Base-by-base conservation (phyloP, 2,888 invertebrate species). In the Hemistola chrysoprasaria region DNA sequence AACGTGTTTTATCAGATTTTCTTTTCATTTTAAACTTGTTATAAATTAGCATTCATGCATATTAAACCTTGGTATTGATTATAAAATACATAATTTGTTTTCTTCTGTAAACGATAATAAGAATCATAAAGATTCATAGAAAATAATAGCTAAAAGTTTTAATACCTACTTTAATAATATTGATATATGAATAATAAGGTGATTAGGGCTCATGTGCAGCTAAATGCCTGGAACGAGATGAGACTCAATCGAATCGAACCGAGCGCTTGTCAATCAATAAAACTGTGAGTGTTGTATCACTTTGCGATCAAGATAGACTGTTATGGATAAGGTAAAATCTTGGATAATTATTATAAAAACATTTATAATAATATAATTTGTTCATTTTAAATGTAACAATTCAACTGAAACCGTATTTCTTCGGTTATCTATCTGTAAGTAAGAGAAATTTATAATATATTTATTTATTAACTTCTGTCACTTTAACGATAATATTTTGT, bases 211-310 rank as follows among this genome's bases (percentile, higher is more conserved):
- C 62, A 65, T 74, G 74, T 78, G 69, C 70, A 72, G 73, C 66
- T 77, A 82, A n/a, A 83, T 78, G 78, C 67, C 64, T 72, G 67
- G 71, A 66, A 78, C 74, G 78, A 77, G 73, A 77, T 20, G 26
- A 78, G 80, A 73, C 78, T 75, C 76, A 82, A 81, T 82, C 76
- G 76, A 77, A 78, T 82, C 76, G 76, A 77, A 78, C 71, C 76
- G 76, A 73, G 75, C 72, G 78, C 82, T 84, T 86, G 85, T 86
- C 86, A 84, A 86, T 85, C 84, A 85, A 83, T 85, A 85, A 84
- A 84, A 63, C 65, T 48, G 58, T 73, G 59, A 65, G 65, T 65
- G 71, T 68, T 62, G 63, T 65, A 65, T 58, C 75, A 73, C 71
- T 76, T 73, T 72, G 71, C 69, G 59, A 46, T 47, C 8, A 42